Evolutionary conservation across 2,113 vertebrate genomes (phyloP).

Genomic region (Alethe diademata): DNA sequence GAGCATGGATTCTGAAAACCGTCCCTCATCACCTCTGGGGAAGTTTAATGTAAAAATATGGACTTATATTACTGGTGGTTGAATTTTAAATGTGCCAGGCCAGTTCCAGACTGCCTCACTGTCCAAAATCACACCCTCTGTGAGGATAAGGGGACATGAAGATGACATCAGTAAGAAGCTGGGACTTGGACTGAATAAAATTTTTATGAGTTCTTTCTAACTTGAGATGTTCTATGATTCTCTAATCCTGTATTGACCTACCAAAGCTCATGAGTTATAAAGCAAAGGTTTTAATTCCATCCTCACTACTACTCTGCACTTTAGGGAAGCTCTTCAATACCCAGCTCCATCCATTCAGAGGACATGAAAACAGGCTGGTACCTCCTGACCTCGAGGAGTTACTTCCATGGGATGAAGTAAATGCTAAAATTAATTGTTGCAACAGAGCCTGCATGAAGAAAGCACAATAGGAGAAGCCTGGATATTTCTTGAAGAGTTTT

Average conservation of each 20-base stretch:
- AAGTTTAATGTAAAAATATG: neutral
- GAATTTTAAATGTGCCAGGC: neutral
- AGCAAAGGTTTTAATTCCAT: neutral
- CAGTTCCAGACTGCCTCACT: neutral
- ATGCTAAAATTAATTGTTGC: neutral
- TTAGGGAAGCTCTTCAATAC: neutral
- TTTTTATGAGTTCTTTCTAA: neutral
- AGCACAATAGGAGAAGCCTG: neutral
- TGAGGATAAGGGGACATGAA: neutral
- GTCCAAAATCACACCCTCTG: neutral
- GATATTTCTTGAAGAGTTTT: neutral
- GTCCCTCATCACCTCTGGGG: neutral
- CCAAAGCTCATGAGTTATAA: neutral
- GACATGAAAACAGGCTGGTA: neutral
- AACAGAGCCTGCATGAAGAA: neutral
- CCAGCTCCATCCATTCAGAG: neutral
- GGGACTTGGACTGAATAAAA: too few relatives aligned
- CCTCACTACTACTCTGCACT: neutral
- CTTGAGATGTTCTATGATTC: fast-evolving
- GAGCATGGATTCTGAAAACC: neutral
- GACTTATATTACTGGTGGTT: neutral
- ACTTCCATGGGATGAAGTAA: neutral
- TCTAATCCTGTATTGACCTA: neutral
- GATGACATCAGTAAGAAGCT: neutral
- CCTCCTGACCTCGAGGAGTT: neutral